These are phyloP conservation scores for Strigamia transsilvanica DNA, from an alignment of 2,888 invertebrate genomes.

Conservation along the genomic window DNA sequence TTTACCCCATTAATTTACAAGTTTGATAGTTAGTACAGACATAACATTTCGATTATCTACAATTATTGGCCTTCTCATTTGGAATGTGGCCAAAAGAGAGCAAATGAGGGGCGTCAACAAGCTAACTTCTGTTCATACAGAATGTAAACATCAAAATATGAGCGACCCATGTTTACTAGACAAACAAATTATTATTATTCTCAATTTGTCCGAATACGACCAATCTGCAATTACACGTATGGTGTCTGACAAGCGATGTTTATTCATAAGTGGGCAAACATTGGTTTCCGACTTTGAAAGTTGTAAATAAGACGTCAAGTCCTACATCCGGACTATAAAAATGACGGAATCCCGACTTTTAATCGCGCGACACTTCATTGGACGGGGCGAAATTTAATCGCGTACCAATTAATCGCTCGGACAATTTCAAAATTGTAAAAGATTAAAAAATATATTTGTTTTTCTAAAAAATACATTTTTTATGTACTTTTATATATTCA, in stretches of 20 bases:
- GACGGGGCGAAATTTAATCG: no score
- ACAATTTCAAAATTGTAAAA: no score
- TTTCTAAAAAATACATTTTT: no score
- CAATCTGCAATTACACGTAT: not conserved
- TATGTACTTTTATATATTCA: no score
- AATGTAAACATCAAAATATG: constrained; percentile 48
- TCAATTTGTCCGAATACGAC: constrained; percentile 2
- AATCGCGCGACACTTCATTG: no score
- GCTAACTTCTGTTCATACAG: constrained; percentile 45
- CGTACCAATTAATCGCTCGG: no score
- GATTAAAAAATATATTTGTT: no score
- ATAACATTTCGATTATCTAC: constrained; percentile 46
- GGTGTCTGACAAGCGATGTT: not conserved
- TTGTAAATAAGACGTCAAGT: not conserved
- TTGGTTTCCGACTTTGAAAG: not conserved
- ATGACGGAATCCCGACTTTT: no score
- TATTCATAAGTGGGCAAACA: not conserved
- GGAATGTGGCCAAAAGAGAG: constrained; percentile 33
- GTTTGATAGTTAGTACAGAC: constrained; percentile 32
- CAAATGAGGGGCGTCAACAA: constrained; percentile 49
- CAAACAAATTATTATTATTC: constrained; percentile 16
- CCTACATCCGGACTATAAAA: not conserved
- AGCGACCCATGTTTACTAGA: constrained; percentile 35
- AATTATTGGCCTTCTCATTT: constrained; percentile 45
- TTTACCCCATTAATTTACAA: constrained; percentile 34